Percentiles rank a stretch among this genome's conserved stretches.
Evolutionary conservation across 2,888 invertebrate genomes (phyloP).

Genomic region (Ophioninae sp.): DNA sequence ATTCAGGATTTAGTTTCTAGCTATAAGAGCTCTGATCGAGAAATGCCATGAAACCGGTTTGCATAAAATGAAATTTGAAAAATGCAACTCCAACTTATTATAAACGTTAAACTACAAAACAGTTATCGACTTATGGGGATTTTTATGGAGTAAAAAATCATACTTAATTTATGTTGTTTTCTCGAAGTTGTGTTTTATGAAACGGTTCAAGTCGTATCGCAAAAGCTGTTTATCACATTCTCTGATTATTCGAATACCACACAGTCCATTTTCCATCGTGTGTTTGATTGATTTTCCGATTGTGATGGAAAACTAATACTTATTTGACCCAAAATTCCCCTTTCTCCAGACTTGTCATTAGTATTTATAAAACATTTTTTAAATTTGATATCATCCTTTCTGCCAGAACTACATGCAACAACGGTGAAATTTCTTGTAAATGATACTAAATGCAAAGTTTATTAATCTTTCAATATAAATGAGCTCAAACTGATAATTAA

Average conservation of each 20-base stretch:
- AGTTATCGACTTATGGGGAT: neutral
- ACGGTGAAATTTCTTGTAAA: too few species aligned
- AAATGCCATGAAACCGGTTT: slow-evolving; percentile 12
- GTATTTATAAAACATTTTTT: too few species aligned
- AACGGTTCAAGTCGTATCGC: neutral
- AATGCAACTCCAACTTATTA: neutral
- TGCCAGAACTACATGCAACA: too few species aligned
- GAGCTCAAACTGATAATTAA: too few species aligned
- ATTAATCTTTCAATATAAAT: too few species aligned
- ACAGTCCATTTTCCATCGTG: neutral
- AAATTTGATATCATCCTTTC: too few species aligned
- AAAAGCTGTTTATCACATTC: neutral
- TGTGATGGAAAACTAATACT: too few species aligned
- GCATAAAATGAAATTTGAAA: neutral
- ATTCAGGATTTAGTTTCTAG: slow-evolving; percentile 18
- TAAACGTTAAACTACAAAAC: neutral
- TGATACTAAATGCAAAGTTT: too few species aligned
- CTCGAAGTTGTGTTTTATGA: neutral
- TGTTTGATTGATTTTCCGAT: neutral
- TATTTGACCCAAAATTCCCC: too few species aligned
- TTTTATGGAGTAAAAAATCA: neutral
- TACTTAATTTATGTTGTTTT: neutral
- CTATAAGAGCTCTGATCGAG: neutral
- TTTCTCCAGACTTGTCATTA: too few species aligned
- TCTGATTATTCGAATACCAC: neutral